phyloP scores from a whole-genome alignment of 2,888 invertebrate genomes.

The Chironomus tentans region DNA sequence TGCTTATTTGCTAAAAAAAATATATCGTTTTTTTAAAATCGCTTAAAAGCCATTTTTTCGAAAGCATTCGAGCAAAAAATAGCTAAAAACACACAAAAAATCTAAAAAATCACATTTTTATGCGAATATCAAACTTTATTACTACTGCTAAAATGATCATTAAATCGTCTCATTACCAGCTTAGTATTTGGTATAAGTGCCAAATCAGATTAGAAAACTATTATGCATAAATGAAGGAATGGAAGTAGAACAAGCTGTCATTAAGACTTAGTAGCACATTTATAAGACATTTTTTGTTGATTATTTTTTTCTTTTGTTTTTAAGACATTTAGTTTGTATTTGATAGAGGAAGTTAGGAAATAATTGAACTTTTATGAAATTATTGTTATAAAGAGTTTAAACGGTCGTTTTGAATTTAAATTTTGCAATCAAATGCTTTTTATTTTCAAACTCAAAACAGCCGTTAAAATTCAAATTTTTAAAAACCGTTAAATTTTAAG shows the following conservation, averaged over 20 bases:
- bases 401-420: no score
- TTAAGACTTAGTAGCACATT: not conserved
- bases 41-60: not conserved
- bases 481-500: no score
- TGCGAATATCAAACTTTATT: not conserved
- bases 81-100: constrained; percentile 1
- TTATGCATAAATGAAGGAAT: not conserved
- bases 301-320: not conserved
- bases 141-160: not conserved
- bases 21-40: not conserved
- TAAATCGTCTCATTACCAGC: not conserved
- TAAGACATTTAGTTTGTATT: no score
- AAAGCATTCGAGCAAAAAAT: not conserved
- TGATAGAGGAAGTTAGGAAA: no score
- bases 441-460: no score
- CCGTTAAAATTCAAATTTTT: no score
- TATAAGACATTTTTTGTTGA: not conserved
- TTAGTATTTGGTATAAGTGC: not conserved
- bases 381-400: no score
- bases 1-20: not conserved
- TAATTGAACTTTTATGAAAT: no score
- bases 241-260: not conserved
- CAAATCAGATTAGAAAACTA: not conserved
- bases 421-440: no score
- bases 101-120: not conserved